A percentile compares a stretch with the other conserved stretches of the same genome.
phyloP scores from a whole-genome alignment of 2,113 vertebrate species.

The Delphinapterus leucas region DNA sequence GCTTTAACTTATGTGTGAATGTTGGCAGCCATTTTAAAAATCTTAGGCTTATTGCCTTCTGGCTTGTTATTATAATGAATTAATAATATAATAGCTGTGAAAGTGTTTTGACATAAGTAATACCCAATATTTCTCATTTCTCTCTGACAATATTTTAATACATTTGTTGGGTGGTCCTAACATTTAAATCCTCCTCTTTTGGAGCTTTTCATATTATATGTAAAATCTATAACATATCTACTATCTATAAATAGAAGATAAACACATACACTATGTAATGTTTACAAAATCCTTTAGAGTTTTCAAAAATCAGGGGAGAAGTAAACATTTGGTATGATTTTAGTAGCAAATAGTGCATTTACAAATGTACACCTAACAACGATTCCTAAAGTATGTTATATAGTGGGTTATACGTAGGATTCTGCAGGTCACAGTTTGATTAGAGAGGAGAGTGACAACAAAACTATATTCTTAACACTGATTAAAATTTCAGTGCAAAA shows the following conservation, averaged over 20 bases:
- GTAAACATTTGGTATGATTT: not conserved
- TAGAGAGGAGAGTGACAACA: not conserved
- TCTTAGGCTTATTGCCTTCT: not conserved
- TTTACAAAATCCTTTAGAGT: not conserved
- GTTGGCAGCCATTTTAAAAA: not conserved
- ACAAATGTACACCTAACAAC: not conserved
- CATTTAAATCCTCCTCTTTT: not conserved
- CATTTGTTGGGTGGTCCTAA: not conserved
- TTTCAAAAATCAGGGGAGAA: not conserved
- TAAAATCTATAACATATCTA: not conserved
- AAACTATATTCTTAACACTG: not conserved
- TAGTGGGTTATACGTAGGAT: not conserved
- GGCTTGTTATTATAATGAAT: not conserved
- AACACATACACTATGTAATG: not conserved
- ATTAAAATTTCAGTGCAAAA: not conserved
- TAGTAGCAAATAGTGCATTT: not conserved
- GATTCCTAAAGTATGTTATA: not conserved
- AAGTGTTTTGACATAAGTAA: not conserved
- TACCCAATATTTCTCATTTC: not conserved
- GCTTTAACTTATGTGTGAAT: not conserved
- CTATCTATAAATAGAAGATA: not conserved
- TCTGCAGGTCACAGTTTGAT: not conserved
- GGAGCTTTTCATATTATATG: not conserved
- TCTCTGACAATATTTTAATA: not conserved
- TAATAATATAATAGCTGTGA: not conserved